phyloP scores from a whole-genome alignment of 2,888 invertebrate species.

The Trileptium ribeirensis region DNA sequence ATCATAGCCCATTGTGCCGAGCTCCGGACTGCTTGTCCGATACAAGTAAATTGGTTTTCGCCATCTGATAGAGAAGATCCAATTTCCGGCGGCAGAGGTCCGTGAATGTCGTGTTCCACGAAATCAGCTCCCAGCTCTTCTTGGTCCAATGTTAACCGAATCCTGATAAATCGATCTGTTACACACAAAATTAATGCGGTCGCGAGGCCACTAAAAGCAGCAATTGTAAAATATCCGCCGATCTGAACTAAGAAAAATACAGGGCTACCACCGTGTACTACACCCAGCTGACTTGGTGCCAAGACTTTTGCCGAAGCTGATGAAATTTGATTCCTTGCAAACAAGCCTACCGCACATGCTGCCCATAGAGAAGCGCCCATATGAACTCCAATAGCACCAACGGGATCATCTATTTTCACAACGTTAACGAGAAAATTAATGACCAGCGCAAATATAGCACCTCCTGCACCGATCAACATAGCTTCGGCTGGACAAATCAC shows the following conservation, averaged over 20 bases:
- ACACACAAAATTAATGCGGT: neutral
- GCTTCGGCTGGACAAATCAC: neutral
- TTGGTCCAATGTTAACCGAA: constrained; percentile 77
- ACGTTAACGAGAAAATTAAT: neutral
- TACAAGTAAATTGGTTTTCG: too few relatives aligned
- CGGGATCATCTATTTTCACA: constrained; percentile 19
- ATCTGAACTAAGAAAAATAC: neutral
- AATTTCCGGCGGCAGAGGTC: too few relatives aligned
- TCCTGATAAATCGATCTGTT: neutral
- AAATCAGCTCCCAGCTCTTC: constrained; percentile 82
- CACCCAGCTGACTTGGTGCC: neutral
- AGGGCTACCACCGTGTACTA: neutral
- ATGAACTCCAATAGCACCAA: constrained; percentile 19
- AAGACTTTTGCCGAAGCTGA: neutral
- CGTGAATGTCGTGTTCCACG: constrained; percentile 66
- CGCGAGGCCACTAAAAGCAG: neutral
- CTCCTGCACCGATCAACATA: constrained; percentile 57
- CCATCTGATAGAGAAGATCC: too few relatives aligned
- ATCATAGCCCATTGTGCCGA: too few relatives aligned
- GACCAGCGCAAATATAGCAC: constrained; percentile 55
- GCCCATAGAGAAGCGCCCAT: neutral
- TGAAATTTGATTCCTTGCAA: too few relatives aligned
- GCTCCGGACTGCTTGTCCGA: too few relatives aligned
- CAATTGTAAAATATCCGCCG: neutral
- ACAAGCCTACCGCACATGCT: neutral